Percentiles rank a stretch among this genome's conserved stretches.
Conservation (phyloP, 2,888 invertebrate genomes). For the Diaphora mendica region DNA sequence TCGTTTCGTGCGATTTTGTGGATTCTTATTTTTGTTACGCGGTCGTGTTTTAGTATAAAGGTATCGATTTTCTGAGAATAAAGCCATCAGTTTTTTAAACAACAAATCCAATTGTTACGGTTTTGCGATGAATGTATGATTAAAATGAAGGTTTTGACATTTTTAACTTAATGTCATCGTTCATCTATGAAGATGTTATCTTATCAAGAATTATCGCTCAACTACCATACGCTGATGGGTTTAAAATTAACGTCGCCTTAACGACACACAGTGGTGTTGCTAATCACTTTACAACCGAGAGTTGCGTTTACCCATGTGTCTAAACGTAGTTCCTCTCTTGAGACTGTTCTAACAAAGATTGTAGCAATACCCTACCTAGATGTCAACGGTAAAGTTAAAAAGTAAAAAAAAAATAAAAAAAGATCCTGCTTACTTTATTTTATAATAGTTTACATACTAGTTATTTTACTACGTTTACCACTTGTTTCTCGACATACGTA, state of each 20-base stretch:
- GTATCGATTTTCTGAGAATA: slow-evolving; percentile 25
- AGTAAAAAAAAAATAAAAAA: background rate
- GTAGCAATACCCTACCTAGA: background rate
- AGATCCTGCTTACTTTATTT: background rate
- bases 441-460: too few relatives aligned
- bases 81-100: slow-evolving; percentile 28
- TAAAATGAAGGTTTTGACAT: slow-evolving; percentile 26
- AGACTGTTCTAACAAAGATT: background rate
- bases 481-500: too few relatives aligned
- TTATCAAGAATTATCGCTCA: slow-evolving; percentile 8
- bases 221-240: background rate
- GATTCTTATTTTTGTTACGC: slow-evolving; percentile 42
- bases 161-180: slow-evolving; percentile 21
- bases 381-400: background rate
- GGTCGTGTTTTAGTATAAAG: slow-evolving; percentile 31
- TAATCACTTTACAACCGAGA: slow-evolving; percentile 7
- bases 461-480: too few relatives aligned
- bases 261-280: background rate
- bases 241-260: slow-evolving; percentile 7
- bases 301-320: background rate
- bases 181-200: background rate
- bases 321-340: background rate
- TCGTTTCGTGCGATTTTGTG: slow-evolving; percentile 49
- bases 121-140: slow-evolving; percentile 24
- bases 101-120: slow-evolving; percentile 38